These are phyloP conservation scores for Pangasius sanitwongsei DNA, from an alignment of 2,797 vertebrate genomes.

Conservation along the genomic window DNA sequence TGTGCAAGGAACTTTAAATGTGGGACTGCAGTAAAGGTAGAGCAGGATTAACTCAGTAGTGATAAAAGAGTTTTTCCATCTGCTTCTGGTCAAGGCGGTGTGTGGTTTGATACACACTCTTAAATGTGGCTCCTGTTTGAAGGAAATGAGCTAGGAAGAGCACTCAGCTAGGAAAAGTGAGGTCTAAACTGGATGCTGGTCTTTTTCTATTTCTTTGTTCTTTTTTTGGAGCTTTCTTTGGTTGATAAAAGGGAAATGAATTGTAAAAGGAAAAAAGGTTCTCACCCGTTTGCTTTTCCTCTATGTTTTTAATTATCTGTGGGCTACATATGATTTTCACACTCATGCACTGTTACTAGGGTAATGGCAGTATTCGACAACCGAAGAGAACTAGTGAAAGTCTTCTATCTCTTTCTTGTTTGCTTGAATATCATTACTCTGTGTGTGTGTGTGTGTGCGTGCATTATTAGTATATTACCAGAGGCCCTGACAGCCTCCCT, in stretches of 20 bases:
- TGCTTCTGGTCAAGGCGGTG: conserved; percentile 28
- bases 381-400: neutral
- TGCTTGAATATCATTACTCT: conserved; percentile 17
- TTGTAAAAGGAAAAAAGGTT: neutral
- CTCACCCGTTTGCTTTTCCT: neutral
- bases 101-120: conserved; percentile 15
- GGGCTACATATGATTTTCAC: neutral
- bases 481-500: conserved; percentile 46
- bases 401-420: neutral
- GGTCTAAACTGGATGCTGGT: conserved; percentile 8
- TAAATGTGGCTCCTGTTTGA: conserved; percentile 47
- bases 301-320: conserved; percentile 7
- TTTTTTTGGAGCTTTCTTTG: neutral
- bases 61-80: conserved; percentile 42
- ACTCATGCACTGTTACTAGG: neutral
- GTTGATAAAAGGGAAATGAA: neutral
- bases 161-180: conserved; percentile 12
- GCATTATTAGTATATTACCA: conserved; percentile 56
- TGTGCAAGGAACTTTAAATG: conserved; percentile 34
- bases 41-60: conserved; percentile 37
- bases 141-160: conserved; percentile 35
- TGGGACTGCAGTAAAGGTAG: conserved; percentile 35
- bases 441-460: conserved; percentile 9
- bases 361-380: neutral
- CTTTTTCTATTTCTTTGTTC: conserved; percentile 9